Conservation (phyloP, 2,888 invertebrate genomes). For the Galerucella pusilla region DNA sequence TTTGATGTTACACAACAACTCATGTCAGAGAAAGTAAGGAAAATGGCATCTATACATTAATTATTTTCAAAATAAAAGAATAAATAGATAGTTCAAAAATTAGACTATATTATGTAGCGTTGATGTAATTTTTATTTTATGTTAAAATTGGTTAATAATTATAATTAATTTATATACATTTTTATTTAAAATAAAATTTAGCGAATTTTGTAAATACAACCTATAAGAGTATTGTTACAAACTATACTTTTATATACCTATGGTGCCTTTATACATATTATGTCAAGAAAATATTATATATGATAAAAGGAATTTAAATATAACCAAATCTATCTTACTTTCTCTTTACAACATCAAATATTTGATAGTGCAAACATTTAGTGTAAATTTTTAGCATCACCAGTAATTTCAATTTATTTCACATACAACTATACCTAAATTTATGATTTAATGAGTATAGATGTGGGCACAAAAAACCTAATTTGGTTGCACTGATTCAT, state of each 20-base stretch:
- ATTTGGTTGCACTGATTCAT: no score
- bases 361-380: conserved; percentile 6
- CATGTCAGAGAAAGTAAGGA: conserved; percentile 41
- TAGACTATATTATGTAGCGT: no score
- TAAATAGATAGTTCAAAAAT: neutral
- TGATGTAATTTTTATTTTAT: no score
- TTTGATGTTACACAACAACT: conserved; percentile 51
- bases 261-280: neutral
- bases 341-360: conserved; percentile 19
- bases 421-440: no score
- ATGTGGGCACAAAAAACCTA: no score
- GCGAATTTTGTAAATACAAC: no score
- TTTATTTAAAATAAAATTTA: no score
- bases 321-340: conserved; percentile 13
- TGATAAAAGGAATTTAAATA: neutral
- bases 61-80: neutral
- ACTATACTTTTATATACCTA: neutral
- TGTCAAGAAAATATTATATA: no score
- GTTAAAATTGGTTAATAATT: no score
- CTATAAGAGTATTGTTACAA: no score
- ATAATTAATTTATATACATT: no score
- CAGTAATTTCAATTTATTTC: neutral
- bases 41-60: neutral
- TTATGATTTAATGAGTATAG: no score
- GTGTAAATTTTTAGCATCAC: neutral